Evolutionary conservation across 2,888 invertebrate species (phyloP).

Genomic region (Pristionchus mayeri): DNA sequence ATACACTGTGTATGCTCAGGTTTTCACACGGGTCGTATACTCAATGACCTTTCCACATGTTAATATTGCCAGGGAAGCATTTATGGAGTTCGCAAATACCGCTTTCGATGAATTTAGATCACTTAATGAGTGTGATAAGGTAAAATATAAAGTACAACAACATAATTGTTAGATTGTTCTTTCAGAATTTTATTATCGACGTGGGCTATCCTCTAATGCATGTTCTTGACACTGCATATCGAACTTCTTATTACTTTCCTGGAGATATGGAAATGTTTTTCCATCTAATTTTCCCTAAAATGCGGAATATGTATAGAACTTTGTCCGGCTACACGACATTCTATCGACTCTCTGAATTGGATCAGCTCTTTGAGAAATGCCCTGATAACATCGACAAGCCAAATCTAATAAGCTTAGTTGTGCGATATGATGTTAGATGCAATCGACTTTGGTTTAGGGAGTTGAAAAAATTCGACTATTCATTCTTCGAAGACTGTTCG

Average conservation of each 20-base stretch:
- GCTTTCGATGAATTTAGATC: neutral
- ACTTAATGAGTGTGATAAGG: neutral
- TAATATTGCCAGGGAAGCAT: neutral
- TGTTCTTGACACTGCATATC: neutral
- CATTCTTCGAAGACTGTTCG: no score
- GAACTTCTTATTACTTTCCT: neutral
- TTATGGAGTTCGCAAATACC: neutral
- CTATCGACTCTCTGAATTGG: neutral
- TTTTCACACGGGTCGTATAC: neutral
- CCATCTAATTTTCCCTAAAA: neutral
- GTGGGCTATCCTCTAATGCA: neutral
- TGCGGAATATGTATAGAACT: neutral
- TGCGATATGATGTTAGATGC: no score
- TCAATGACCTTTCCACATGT: neutral
- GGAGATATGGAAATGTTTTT: neutral
- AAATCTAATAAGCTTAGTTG: neutral
- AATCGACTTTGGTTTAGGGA: no score
- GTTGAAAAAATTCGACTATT: no score
- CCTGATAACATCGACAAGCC: neutral
- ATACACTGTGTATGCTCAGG: neutral
- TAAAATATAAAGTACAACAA: neutral
- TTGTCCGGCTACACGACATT: neutral
- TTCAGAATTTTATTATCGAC: neutral
- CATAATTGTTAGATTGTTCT: no score
- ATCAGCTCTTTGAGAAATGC: neutral